These are phyloP conservation scores for Bombus balteatus DNA, from an alignment of 1,140 invertebrate genomes.

Conservation along the genomic window DNA sequence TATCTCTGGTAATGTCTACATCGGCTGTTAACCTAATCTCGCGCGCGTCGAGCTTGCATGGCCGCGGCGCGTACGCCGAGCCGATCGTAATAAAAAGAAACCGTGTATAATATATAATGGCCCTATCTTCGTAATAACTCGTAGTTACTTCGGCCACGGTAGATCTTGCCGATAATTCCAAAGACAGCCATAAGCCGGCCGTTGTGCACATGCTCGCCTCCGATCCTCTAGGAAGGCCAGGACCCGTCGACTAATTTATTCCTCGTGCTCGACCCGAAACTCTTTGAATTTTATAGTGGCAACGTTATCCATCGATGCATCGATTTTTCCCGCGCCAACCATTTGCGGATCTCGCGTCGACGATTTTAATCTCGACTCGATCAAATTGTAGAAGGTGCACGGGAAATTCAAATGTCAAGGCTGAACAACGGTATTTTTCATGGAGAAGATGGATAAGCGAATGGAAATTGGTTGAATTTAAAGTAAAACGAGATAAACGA, in stretches of 20 bases:
- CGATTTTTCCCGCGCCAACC: not conserved
- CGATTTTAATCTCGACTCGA: constrained; percentile 14
- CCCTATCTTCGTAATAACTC: constrained; percentile 69
- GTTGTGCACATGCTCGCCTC: constrained; percentile 20
- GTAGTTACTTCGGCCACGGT: constrained; percentile 64
- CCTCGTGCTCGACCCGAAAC: constrained; percentile 16
- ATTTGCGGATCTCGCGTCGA: not conserved
- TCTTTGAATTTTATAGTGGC: constrained; percentile 38
- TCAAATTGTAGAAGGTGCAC: not conserved
- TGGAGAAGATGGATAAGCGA: too few relatives aligned
- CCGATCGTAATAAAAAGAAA: constrained; percentile 63
- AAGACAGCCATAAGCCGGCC: constrained; percentile 52
- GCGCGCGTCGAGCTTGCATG: constrained; percentile 16
- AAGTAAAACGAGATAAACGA: too few relatives aligned
- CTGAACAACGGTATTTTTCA: too few relatives aligned
- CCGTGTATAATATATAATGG: constrained; percentile 73
- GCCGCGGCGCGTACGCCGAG: constrained; percentile 21
- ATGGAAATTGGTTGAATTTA: too few relatives aligned
- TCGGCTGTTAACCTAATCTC: constrained; percentile 58
- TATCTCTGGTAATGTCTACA: constrained; percentile 67
- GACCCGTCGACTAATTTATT: constrained; percentile 43
- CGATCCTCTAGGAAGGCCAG: constrained; percentile 24
- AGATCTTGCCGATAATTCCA: constrained; percentile 67
- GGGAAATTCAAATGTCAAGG: not conserved
- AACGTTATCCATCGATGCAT: constrained; percentile 39